phyloP scores from a whole-genome alignment of 2,888 invertebrate species.

The Yponomeuta plumbellus region DNA sequence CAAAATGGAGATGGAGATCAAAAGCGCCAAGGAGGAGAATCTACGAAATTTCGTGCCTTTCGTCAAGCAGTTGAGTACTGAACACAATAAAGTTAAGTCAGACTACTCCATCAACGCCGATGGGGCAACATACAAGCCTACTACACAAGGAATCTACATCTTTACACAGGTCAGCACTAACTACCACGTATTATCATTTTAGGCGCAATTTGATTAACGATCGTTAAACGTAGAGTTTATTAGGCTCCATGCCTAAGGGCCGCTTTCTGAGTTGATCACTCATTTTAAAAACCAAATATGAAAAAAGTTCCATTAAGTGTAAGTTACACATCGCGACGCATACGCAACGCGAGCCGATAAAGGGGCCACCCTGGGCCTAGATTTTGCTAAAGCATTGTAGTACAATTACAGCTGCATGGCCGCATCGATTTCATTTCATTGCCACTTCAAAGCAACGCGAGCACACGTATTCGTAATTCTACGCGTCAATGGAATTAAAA shows the following conservation, averaged over 20 bases:
- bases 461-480: too few species aligned
- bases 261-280: too few species aligned
- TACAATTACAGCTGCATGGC: too few species aligned
- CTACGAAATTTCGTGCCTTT: constrained; percentile 77
- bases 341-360: neutral
- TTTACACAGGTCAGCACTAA: constrained; percentile 59
- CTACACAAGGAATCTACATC: constrained; percentile 71
- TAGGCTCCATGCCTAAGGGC: neutral
- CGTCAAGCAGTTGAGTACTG: constrained; percentile 77
- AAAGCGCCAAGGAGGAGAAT: constrained; percentile 76
- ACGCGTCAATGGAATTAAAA: neutral
- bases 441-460: too few species aligned
- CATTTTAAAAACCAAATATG: neutral
- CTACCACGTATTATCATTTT: constrained; percentile 11
- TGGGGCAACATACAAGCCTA: constrained; percentile 63
- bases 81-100: constrained; percentile 73
- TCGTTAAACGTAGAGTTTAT: neutral
- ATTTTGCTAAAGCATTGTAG: neutral
- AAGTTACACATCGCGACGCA: too few species aligned
- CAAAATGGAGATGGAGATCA: constrained; percentile 80
- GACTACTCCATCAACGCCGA: constrained; percentile 62
- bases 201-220: neutral
- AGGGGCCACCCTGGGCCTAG: neutral
- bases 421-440: too few species aligned
- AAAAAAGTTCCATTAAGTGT: constrained; percentile 7